Evolutionary conservation across 1,140 invertebrate species (phyloP).

Genomic region (Bathynomus jamesi): DNA sequence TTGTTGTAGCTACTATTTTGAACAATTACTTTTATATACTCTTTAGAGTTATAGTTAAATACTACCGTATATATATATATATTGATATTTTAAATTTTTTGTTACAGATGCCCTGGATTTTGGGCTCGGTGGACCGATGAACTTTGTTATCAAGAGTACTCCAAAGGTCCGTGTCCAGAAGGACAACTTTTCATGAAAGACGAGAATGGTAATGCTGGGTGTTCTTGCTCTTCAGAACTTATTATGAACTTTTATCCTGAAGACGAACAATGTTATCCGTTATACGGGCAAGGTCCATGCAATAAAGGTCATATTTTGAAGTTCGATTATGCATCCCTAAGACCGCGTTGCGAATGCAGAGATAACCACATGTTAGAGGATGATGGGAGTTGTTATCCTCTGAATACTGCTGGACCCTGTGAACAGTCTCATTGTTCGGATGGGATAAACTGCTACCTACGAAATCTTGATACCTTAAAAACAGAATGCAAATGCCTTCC

Average conservation of each 20-base stretch:
- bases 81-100: too few relatives aligned
- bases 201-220: conserved; percentile 6
- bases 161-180: conserved; percentile 36
- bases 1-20: too few relatives aligned
- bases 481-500: conserved; percentile 38
- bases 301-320: conserved; percentile 36
- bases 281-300: conserved; percentile 39
- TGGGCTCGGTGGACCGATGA: conserved; percentile 28
- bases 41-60: too few relatives aligned
- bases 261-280: conserved; percentile 33
- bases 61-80: too few relatives aligned
- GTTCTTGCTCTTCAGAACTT: conserved; percentile 35
- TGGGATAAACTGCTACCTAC: conserved; percentile 37
- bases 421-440: conserved; percentile 23
- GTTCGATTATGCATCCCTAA: conserved; percentile 39
- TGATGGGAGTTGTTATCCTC: conserved; percentile 39
- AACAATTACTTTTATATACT: too few relatives aligned
- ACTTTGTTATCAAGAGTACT: conserved; percentile 36
- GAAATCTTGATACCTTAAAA: conserved; percentile 38
- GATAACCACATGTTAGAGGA: conserved; percentile 38
- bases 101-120: conserved; percentile 28
- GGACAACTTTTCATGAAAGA: conserved; percentile 38
- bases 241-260: conserved; percentile 37
- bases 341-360: conserved; percentile 32
- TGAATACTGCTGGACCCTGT: conserved; percentile 40